Evolutionary conservation across 2,113 vertebrate species (phyloP).

Genomic region (Helogale parvula): DNA sequence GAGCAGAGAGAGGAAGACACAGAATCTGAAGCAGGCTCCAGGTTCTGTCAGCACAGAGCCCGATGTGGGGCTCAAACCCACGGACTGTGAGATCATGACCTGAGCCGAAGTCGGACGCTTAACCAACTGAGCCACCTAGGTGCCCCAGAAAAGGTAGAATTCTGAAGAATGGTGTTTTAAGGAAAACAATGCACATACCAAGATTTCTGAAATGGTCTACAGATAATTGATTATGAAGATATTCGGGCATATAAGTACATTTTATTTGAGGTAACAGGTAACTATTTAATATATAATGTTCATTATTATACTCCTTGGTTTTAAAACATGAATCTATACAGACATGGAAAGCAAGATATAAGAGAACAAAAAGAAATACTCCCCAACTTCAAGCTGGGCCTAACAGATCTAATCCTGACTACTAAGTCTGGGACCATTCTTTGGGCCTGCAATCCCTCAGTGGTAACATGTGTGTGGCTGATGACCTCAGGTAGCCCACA

Average conservation of each 20-base stretch:
- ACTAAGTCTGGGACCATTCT: neutral
- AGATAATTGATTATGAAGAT: neutral
- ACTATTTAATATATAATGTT: neutral
- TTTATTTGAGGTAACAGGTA: neutral
- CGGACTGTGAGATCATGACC: too few species aligned
- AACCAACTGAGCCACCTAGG: too few species aligned
- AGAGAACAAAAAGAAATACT: neutral
- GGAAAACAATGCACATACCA: neutral
- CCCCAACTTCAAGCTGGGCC: neutral
- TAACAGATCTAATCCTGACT: neutral
- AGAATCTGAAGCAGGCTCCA: too few species aligned
- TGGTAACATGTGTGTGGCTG: neutral
- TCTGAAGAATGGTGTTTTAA: neutral
- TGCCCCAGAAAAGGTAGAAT: neutral
- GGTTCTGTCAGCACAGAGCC: too few species aligned
- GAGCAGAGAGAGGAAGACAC: too few species aligned
- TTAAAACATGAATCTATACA: neutral
- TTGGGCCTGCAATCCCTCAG: neutral
- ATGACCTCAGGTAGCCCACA: neutral
- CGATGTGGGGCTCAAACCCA: too few species aligned
- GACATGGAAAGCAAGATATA: neutral
- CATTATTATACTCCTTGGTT: neutral
- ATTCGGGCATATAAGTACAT: neutral
- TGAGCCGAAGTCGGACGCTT: too few species aligned
- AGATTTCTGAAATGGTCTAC: neutral